Evolutionary conservation across 2,888 invertebrate genomes (phyloP), one percentile per base, ranked within the genome.

Genomic region (Drosophila koepferae): DNA sequence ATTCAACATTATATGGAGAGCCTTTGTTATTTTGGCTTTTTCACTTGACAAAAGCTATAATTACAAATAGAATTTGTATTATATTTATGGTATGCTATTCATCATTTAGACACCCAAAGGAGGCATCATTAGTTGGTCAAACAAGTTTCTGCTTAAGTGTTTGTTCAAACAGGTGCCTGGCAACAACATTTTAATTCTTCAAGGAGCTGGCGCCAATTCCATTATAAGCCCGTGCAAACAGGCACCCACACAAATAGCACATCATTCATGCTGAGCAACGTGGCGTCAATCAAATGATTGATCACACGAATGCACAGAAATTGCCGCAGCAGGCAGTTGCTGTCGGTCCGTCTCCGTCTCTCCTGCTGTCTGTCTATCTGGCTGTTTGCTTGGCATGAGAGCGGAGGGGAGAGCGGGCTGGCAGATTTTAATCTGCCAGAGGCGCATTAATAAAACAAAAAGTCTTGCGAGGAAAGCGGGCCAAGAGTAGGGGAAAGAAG

Each of bases 241-340:
- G 43, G 9, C 67, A 65, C 63, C 60, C 63, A 64, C 53, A 62
- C 48, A 40, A 46, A 55, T 55, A 56, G 51, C 71, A 62, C 58
- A 82, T 82, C 80, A 78, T 78, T 84, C 80, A 74, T 61, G 72
- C 68, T 61, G 76, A 56, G 82, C 74, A 78, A 64, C 55, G 74
- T 61, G 66, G 80, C 81, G 84, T 89, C 86, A 87, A 86, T 86
- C 82, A 80, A 84, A 79, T 87, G 86, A 87, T 87, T 87, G 86
- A 87, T 87, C 82, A 81, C 87, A 77, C 71, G 68, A 78, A 68
- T 74, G 80, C 75, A 76, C 79, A 76, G 61, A 56, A 63, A 75
- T 66, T 65, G 67, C 53, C 55, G 59, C 46, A 48, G 40, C 66
- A 53, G 51, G 36, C 51, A 28, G 51, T 20, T 41, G 43, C n/a